Percentiles rank a stretch among this genome's conserved stretches.
These are phyloP conservation scores for Sinodicranocentrus sp. DNA, from an alignment of 2,888 invertebrate genomes.

Conservation along the genomic window DNA sequence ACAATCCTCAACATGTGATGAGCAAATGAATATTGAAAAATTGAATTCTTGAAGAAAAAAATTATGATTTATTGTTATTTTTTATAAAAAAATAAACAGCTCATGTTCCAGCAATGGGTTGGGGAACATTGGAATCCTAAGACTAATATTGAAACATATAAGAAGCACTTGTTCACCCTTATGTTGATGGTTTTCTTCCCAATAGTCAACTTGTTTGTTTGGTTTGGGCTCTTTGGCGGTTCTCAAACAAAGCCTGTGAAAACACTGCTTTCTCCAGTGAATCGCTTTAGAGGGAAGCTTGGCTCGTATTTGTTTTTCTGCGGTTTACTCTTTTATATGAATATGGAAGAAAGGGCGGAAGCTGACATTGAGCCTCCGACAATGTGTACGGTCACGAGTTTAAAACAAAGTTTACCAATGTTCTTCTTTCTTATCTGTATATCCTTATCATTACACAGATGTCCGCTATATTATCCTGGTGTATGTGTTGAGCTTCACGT, in stretches of 20 bases:
- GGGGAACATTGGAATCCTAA: conserved; percentile 24
- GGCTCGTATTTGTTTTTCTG: neutral
- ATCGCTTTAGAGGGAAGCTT: conserved; percentile 3
- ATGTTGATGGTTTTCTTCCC: conserved; percentile 3
- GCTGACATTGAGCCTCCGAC: conserved; percentile 28
- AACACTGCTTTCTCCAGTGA: conserved; percentile 26
- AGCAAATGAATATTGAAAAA: neutral
- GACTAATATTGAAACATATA: neutral
- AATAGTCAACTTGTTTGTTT: conserved; percentile 17
- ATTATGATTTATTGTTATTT: conserved; percentile 1
- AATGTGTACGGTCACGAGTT: conserved; percentile 69
- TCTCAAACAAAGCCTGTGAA: neutral
- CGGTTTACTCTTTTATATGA: conserved; percentile 21
- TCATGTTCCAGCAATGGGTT: conserved; percentile 30
- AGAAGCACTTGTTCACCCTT: neutral
- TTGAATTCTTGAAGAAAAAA: neutral
- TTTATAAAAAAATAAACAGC: conserved; percentile 12
- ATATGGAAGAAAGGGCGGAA: conserved; percentile 4
- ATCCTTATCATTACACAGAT: too few relatives aligned
- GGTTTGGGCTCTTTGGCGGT: conserved; percentile 7
- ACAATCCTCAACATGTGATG: conserved; percentile 85
- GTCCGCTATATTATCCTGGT: conserved; percentile 76
- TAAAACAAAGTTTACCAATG: conserved; percentile 76
- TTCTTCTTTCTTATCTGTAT: too few relatives aligned
- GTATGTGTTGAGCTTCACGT: conserved; percentile 79